Percentiles rank a stretch among this genome's conserved stretches.
Evolutionary conservation across 1,140 invertebrate species (phyloP).

Genomic region (Formica exsecta): DNA sequence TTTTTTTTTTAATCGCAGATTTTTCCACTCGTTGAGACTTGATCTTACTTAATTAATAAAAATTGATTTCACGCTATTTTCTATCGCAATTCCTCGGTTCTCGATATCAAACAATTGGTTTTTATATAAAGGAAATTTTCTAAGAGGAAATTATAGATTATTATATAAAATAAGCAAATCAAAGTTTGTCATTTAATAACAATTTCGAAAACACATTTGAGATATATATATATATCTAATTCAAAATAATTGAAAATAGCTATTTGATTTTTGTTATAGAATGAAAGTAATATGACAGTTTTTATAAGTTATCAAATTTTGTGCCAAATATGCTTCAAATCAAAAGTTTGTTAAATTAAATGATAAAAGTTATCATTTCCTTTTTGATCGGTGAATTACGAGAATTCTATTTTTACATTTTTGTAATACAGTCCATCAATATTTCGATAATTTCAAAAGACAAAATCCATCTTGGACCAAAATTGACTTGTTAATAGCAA

Average conservation of each 20-base stretch:
- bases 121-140: neutral
- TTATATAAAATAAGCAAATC: neutral
- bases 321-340: neutral
- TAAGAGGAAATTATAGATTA: neutral
- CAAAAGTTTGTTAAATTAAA: neutral
- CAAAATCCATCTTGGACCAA: neutral
- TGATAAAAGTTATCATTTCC: neutral
- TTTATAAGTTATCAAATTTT: neutral
- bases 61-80: neutral
- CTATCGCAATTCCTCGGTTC: neutral
- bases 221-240: neutral
- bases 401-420: neutral
- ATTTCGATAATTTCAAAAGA: neutral
- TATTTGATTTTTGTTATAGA: neutral
- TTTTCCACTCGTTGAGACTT: neutral
- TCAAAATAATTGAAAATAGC: slow-evolving; percentile 3
- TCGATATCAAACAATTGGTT: neutral
- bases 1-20: neutral
- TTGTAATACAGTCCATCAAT: neutral
- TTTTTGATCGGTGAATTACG: neutral
- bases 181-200: neutral
- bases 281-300: neutral
- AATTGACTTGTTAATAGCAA: neutral
- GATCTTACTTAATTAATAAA: neutral
- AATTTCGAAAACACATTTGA: neutral